Evolutionary conservation across 2,888 invertebrate species (phyloP), one percentile per base, ranked within the genome.

Genomic region (Malacosoma neustria): DNA sequence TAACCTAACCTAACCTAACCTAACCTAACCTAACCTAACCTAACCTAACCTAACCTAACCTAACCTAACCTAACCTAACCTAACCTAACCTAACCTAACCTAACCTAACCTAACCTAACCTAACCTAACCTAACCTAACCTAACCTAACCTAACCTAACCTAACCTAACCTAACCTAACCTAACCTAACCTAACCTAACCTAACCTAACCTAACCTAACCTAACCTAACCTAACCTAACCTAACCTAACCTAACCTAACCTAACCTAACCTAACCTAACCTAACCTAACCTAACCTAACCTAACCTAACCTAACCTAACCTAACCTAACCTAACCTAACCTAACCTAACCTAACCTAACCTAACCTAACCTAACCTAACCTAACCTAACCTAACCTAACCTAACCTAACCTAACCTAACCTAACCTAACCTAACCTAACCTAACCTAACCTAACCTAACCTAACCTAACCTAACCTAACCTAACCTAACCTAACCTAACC

Each of bases 401-500:
- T 43, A 45, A 41, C 48, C 44, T 40, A 48, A 46, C 50, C 45
- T 42, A 49, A 43, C 49, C 44, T 43, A 46, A 44, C 48, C 43
- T 40, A 43, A 46, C 47, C 45, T 39, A 48, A 44, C 48, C 40
- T 42, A 45, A 43, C 44, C 41, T 43, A 47, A 46, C 51, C 47
- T 45, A 52, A 49, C 49, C 46, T 45, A 52, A 49, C 54, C 43
- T 45, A 51, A 46, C 48, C 47, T 48, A 49, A 46, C 49, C 44
- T 46, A 48, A 46, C 46, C 46, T 48, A 48, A 48, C 44, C 48
- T 48, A 49, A 49, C 46, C 47, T 47, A 47, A 45, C 40, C 42
- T 43, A 45, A 44, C 44, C 42, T 47, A 50, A 48, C 50, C 42
- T 42, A 51, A 49, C 52, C 45, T 42, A 51, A 49, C 50, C 48